These are phyloP conservation scores for Drosophila melanogaster DNA, from an alignment of 1,140 invertebrate genomes.

Conservation along the genomic window DNA sequence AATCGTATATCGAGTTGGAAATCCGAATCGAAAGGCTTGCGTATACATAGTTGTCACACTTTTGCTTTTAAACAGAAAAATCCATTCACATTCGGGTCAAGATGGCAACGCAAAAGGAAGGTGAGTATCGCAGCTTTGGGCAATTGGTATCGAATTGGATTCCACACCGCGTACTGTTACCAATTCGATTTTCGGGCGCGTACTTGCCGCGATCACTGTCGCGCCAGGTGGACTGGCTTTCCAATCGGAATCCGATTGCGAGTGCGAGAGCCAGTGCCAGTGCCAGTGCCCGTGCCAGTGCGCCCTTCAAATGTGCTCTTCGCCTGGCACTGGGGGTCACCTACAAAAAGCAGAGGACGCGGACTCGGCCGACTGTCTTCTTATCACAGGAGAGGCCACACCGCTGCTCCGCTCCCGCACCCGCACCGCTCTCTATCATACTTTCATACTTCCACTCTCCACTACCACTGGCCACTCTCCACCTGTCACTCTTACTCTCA, in stretches of 20 bases:
- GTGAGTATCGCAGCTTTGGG: constrained; percentile 16
- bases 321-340: constrained; percentile 49
- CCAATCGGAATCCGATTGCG: too few relatives aligned
- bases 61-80: constrained; percentile 1
- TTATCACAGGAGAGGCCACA: constrained; percentile 49
- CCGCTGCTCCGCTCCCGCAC: too few relatives aligned
- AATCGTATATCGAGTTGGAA: background rate
- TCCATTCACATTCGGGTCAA: background rate
- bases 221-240: constrained; percentile 19
- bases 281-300: constrained; percentile 2
- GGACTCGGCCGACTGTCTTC: constrained; percentile 38
- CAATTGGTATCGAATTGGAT: background rate
- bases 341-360: constrained; percentile 57
- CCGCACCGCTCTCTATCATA: constrained; percentile 39
- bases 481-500: constrained; percentile 36
- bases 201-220: constrained; percentile 29
- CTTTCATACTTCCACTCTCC: too few relatives aligned
- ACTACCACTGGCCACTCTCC: background rate
- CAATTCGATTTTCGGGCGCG: background rate
- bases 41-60: background rate
- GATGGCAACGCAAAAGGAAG: constrained; percentile 41
- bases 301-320: constrained; percentile 74
- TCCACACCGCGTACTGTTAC: background rate
- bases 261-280: background rate
- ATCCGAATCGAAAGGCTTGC: background rate